Evolutionary conservation across 35 echinoderm and acorn worm genomes (phyloP).

Genomic region (Apostichopus parvimensis): DNA sequence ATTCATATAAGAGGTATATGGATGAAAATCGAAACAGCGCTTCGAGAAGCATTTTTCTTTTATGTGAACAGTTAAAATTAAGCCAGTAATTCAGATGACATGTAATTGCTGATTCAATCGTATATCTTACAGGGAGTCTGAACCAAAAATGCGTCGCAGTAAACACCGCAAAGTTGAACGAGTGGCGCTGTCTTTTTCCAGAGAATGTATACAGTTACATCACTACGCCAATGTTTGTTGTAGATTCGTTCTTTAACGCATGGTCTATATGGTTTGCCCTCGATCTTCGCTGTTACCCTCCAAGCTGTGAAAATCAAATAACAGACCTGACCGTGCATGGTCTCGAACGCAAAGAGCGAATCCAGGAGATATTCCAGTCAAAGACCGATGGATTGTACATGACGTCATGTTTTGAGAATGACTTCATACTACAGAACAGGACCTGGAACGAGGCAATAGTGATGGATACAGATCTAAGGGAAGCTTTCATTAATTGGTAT

Average conservation of each 20-base stretch:
- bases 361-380: neutral
- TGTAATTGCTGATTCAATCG: neutral
- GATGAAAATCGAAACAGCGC: no score
- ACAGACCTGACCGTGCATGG: neutral
- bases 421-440: conserved; percentile 30
- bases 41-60: no score
- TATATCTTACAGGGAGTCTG: conserved; percentile 8
- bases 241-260: conserved; percentile 36
- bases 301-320: conserved; percentile 1
- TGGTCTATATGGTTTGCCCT: conserved; percentile 37
- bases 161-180: neutral
- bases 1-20: no score
- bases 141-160: conserved; percentile 1
- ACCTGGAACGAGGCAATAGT: conserved; percentile 29
- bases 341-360: neutral
- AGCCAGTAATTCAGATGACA: no score
- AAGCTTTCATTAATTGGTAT: conserved; percentile 28
- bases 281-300: conserved; percentile 36
- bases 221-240: conserved; percentile 20
- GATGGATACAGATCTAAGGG: neutral
- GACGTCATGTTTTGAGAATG: conserved; percentile 44
- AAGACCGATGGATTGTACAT: conserved; percentile 13
- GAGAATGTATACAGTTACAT: neutral
- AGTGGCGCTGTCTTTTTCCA: conserved; percentile 35
- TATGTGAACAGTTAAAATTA: no score